Percentiles rank a stretch among this genome's conserved stretches.
Evolutionary conservation across 1,140 invertebrate genomes (phyloP).

Genomic region (Leucophenga varia): DNA sequence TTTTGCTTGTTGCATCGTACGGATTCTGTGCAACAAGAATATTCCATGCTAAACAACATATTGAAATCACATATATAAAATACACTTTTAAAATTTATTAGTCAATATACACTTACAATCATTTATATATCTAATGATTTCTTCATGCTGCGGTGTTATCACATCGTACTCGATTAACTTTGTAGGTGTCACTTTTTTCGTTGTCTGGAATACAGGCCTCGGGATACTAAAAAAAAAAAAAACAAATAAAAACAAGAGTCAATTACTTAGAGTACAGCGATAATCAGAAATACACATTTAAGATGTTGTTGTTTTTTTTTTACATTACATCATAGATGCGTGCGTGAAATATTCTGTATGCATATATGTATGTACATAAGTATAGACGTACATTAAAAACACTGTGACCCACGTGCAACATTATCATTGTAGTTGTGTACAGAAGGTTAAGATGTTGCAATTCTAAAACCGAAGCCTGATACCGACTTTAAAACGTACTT

Average conservation of each 20-base stretch:
- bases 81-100: too few relatives aligned
- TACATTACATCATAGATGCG: too few relatives aligned
- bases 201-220: slow-evolving; percentile 58
- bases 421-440: neutral
- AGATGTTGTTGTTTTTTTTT: too few relatives aligned
- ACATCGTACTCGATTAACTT: slow-evolving; percentile 50
- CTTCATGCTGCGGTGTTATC: slow-evolving; percentile 58
- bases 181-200: slow-evolving; percentile 44
- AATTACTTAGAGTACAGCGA: neutral
- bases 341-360: too few relatives aligned
- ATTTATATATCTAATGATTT: slow-evolving; percentile 58
- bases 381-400: neutral
- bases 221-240: slow-evolving; percentile 50
- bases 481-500: slow-evolving; percentile 22
- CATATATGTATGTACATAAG: neutral
- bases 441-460: neutral
- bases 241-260: slow-evolving; percentile 2
- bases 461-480: neutral
- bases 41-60: slow-evolving; percentile 55
- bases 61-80: too few relatives aligned
- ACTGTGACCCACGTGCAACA: neutral
- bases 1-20: slow-evolving; percentile 33
- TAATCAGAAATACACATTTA: neutral
- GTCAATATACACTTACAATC: slow-evolving; percentile 45
- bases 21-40: slow-evolving; percentile 53